Conservation (phyloP, 1,140 invertebrate species). For the Proctacanthus coquilletti region DNA sequence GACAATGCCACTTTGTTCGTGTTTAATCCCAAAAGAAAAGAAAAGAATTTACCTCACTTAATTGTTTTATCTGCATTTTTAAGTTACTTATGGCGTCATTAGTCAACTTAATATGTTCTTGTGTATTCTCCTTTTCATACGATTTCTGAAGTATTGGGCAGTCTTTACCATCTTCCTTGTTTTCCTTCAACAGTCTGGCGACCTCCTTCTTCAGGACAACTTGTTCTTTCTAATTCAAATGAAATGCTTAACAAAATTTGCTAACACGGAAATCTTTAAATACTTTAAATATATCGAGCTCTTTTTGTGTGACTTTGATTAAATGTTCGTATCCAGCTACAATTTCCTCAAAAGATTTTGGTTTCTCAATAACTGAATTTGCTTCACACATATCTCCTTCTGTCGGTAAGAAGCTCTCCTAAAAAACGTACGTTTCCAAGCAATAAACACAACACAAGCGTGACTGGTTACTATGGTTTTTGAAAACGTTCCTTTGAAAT, state of each 20-base stretch:
- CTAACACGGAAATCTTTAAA: too few relatives aligned
- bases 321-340: constrained; percentile 9
- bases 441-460: too few relatives aligned
- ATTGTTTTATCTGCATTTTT: constrained; percentile 12
- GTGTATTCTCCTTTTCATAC: background rate
- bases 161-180: background rate
- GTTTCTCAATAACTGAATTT: too few relatives aligned
- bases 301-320: constrained; percentile 9
- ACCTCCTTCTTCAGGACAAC: too few relatives aligned
- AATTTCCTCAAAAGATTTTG: too few relatives aligned
- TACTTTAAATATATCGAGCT: constrained; percentile 10
- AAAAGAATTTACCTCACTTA: constrained; percentile 10
- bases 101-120: constrained; percentile 5
- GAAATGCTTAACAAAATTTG: background rate
- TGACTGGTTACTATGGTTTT: too few relatives aligned
- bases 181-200: background rate
- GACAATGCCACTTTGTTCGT: too few relatives aligned
- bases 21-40: too few relatives aligned
- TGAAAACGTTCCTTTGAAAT: too few relatives aligned
- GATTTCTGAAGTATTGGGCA: background rate
- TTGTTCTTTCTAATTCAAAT: background rate
- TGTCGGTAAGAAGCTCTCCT: too few relatives aligned
- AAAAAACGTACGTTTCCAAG: too few relatives aligned
- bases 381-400: too few relatives aligned
- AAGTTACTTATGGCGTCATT: constrained; percentile 14